Conservation (phyloP, 2,113 vertebrate genomes). For the Anarrhichthys ocellatus region DNA sequence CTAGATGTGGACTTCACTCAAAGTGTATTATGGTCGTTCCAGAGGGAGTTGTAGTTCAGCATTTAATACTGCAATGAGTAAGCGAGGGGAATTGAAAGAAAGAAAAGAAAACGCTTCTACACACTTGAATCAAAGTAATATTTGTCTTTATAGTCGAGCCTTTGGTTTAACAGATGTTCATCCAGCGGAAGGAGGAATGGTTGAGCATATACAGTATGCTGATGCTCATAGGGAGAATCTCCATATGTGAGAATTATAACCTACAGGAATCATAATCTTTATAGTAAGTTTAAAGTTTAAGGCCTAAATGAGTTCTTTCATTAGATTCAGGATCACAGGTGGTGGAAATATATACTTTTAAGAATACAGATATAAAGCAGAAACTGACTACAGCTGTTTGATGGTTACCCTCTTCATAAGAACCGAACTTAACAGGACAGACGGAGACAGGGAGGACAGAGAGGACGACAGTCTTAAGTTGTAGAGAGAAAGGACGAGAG, state of each 20-base stretch:
- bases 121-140: neutral
- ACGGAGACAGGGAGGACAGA: neutral
- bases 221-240: neutral
- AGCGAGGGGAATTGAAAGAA: constrained; percentile 23
- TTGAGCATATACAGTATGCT: neutral
- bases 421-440: neutral
- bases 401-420: neutral
- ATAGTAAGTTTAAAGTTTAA: neutral
- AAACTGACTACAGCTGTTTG: neutral
- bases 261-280: neutral
- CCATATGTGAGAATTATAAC: neutral
- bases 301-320: neutral
- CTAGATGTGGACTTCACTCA: constrained; percentile 28
- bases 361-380: neutral
- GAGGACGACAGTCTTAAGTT: constrained; percentile 15
- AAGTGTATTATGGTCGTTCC: constrained; percentile 24
- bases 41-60: constrained; percentile 16
- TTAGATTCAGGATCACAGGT: neutral
- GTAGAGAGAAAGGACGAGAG: constrained; percentile 1
- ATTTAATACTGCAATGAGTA: constrained; percentile 14
- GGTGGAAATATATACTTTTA: neutral
- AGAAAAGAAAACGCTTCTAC: neutral
- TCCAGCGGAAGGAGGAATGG: neutral
- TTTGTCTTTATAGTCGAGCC: neutral
- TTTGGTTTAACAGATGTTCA: constrained; percentile 15